A percentile compares a stretch with the other conserved stretches of the same genome.
These are phyloP conservation scores for Idaea dimidiata DNA, from an alignment of 2,888 invertebrate genomes.

Conservation along the genomic window DNA sequence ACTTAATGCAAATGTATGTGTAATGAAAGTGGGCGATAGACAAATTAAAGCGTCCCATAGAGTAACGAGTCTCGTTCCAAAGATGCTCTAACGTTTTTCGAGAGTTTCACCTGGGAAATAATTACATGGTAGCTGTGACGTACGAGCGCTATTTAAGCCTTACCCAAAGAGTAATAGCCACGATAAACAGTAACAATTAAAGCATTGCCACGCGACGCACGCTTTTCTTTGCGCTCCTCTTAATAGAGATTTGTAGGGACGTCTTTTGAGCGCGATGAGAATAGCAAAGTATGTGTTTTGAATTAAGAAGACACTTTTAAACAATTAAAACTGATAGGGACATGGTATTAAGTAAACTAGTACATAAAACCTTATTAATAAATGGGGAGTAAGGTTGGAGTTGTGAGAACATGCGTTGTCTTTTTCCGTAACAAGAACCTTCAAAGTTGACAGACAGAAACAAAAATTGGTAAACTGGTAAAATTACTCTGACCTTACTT, in stretches of 20 bases:
- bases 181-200: slow-evolving; percentile 79
- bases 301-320: background rate
- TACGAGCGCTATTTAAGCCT: slow-evolving; percentile 75
- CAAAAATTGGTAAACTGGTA: too few species aligned
- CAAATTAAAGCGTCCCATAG: slow-evolving; percentile 62
- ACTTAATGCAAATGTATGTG: slow-evolving; percentile 41
- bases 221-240: slow-evolving; percentile 69
- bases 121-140: slow-evolving; percentile 75
- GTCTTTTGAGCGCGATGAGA: slow-evolving; percentile 19
- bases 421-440: too few species aligned
- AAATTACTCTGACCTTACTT: too few species aligned
- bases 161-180: slow-evolving; percentile 72
- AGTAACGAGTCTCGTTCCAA: slow-evolving; percentile 50
- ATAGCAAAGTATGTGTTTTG: slow-evolving; percentile 9
- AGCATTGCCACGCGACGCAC: slow-evolving; percentile 78
- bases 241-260: slow-evolving; percentile 69
- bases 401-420: too few species aligned
- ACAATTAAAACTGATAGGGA: background rate
- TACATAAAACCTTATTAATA: too few species aligned
- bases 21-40: slow-evolving; percentile 56
- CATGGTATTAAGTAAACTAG: too few species aligned
- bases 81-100: slow-evolving; percentile 64
- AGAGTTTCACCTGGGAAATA: slow-evolving; percentile 73
- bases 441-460: too few species aligned
- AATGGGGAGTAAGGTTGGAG: too few species aligned